Evolutionary conservation across 1,140 invertebrate genomes (phyloP), one percentile per base, ranked within the genome.

Genomic region (Acromyrmex charruanus): DNA sequence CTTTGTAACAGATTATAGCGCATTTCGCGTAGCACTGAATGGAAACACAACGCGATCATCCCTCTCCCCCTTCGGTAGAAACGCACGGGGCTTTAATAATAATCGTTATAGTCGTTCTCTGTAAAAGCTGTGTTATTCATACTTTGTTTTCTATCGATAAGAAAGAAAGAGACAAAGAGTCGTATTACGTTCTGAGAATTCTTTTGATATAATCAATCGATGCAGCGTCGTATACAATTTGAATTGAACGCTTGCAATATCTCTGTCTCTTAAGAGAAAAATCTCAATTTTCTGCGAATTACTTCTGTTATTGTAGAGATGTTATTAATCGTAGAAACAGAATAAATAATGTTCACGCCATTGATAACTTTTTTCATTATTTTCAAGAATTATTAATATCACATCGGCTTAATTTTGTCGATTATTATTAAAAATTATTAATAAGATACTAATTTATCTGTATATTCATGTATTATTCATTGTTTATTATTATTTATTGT

Each of bases 1-100:
- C 39, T 69, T 61, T 59, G 63, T 86, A 86, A 86, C 53, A 53
- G 63, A 69, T 69, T 66, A 81, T 44, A 61, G 21, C 44, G 61
- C 82, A 49, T 53, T 59, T 80, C 72, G 74, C 18, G 28, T 71
- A 44, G 16, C 25, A 61, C 12, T 82, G 18, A 53, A 31, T 31
- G 31, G 31, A 31, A 72, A 72, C 39, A 21, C 21, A 35, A 72
- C 31, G 12, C 25, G 25, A 25, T 25, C 25, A 1, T 25, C 1
- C 25, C 25, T n/a, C 7, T 58, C 10, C 3, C 16, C 3, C 53
- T 63, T 84, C 69, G 35, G 63, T 61, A 25, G 69, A 35, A 61
- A 84, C 55, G 35, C 66, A 39, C 10, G 35, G 10, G 3, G 25
- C 35, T 74, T 59, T 74, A 61, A 59, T 74, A 61, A 59, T 49